These are phyloP conservation scores for Drosophila nr. fundita DNA, from an alignment of 2,888 invertebrate genomes.

Conservation along the genomic window DNA sequence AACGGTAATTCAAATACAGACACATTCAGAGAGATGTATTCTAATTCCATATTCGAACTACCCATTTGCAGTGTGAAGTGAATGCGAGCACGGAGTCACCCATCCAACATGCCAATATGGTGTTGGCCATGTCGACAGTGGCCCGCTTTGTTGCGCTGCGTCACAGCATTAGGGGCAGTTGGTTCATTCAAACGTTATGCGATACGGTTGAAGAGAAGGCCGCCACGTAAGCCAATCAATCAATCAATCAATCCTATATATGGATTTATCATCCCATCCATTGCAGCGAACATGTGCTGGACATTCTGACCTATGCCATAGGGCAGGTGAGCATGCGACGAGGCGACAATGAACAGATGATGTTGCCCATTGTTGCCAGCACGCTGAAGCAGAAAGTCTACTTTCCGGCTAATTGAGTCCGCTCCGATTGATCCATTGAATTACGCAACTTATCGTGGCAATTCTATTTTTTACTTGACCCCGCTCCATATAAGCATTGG, in stretches of 20 bases:
- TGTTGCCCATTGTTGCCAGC: constrained; percentile 71
- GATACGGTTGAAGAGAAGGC: constrained; percentile 68
- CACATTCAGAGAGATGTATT: neutral
- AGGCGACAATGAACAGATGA: constrained; percentile 71
- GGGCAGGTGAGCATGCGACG: constrained; percentile 68
- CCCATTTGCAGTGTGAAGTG: constrained; percentile 35
- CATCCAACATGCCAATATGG: constrained; percentile 70
- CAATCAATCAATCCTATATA: neutral
- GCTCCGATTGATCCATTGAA: neutral
- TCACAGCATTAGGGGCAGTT: constrained; percentile 79
- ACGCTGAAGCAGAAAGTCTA: constrained; percentile 77
- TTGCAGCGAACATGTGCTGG: constrained; percentile 78
- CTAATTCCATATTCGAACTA: neutral
- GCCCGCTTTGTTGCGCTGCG: constrained; percentile 81
- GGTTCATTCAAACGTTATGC: constrained; percentile 84
- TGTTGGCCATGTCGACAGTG: constrained; percentile 83
- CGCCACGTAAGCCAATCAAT: constrained; percentile 57
- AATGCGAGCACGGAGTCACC: constrained; percentile 43
- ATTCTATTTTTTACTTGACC: too few species aligned
- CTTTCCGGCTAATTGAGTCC: constrained; percentile 54
- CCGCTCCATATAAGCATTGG: too few species aligned
- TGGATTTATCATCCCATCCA: neutral
- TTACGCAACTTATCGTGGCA: neutral
- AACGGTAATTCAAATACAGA: constrained; percentile 26
- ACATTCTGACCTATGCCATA: constrained; percentile 77